Percentiles rank a stretch among this genome's conserved stretches.
Conservation (phyloP, 2,113 vertebrate species). For the Pseudopipra pipra region DNA sequence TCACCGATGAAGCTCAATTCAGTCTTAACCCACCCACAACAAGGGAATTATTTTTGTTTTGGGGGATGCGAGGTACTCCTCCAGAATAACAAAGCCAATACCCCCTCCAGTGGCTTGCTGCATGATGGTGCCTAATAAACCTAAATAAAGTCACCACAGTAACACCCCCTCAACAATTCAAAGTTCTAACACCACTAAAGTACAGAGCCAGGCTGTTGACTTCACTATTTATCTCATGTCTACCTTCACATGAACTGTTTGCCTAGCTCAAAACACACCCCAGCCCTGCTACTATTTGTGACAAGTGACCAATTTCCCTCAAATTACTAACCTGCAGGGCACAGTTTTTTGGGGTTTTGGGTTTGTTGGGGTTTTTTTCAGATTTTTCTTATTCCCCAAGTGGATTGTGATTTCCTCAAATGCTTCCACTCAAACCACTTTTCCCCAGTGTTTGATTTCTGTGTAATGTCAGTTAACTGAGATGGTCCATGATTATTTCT, state of each 20-base stretch:
- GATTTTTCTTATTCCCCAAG: background rate
- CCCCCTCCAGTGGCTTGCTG: accelerated
- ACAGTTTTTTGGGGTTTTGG: background rate
- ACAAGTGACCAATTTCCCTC: background rate
- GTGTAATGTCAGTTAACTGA: background rate
- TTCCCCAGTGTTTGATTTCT: background rate
- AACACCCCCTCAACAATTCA: background rate
- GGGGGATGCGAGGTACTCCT: background rate
- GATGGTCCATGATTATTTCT: background rate
- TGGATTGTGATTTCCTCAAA: background rate
- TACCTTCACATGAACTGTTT: background rate
- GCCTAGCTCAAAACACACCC: background rate
- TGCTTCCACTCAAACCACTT: background rate
- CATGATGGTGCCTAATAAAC: background rate
- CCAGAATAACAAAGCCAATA: background rate
- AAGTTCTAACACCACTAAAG: background rate
- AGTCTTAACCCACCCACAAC: background rate
- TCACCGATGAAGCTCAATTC: background rate
- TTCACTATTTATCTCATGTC: background rate
- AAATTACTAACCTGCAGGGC: background rate
- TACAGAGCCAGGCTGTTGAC: background rate
- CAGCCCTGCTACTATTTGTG: background rate
- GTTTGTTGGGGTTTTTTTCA: background rate
- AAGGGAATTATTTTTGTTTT: background rate
- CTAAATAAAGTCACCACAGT: background rate